Conservation (phyloP, 2,888 invertebrate genomes). For the Petrophora chlorosata region DNA sequence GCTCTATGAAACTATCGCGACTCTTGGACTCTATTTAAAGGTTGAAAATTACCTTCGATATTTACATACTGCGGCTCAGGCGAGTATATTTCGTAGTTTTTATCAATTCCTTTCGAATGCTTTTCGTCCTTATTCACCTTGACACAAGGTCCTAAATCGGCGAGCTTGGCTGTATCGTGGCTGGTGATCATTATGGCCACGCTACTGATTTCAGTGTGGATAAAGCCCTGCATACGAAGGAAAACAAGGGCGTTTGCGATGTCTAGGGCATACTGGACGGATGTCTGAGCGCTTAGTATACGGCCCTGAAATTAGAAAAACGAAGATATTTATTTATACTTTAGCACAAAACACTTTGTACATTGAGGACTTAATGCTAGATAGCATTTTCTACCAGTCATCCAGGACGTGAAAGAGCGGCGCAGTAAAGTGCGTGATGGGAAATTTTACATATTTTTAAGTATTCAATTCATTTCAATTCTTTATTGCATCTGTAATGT, state of each 20-base stretch:
- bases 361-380: too few relatives aligned
- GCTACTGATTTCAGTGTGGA: conserved; percentile 76
- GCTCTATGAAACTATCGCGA: too few relatives aligned
- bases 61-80: conserved; percentile 76
- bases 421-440: too few relatives aligned
- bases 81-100: conserved; percentile 58
- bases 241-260: conserved; percentile 74
- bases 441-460: too few relatives aligned
- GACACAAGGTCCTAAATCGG: conserved; percentile 68
- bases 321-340: too few relatives aligned
- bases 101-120: conserved; percentile 29
- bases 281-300: conserved; percentile 66
- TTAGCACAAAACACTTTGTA: too few relatives aligned
- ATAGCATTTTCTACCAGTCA: too few relatives aligned
- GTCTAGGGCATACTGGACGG: conserved; percentile 72
- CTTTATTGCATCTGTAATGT: too few relatives aligned
- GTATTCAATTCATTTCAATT: too few relatives aligned
- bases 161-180: conserved; percentile 72
- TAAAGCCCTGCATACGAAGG: conserved; percentile 74
- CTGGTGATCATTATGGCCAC: conserved; percentile 67
- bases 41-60: conserved; percentile 59
- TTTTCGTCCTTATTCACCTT: conserved; percentile 40
- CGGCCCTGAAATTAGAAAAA: conserved; percentile 55
- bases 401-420: too few relatives aligned
- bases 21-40: too few relatives aligned